Evolutionary conservation across 2,888 invertebrate genomes (phyloP).

Genomic region (Cabera pusaria): DNA sequence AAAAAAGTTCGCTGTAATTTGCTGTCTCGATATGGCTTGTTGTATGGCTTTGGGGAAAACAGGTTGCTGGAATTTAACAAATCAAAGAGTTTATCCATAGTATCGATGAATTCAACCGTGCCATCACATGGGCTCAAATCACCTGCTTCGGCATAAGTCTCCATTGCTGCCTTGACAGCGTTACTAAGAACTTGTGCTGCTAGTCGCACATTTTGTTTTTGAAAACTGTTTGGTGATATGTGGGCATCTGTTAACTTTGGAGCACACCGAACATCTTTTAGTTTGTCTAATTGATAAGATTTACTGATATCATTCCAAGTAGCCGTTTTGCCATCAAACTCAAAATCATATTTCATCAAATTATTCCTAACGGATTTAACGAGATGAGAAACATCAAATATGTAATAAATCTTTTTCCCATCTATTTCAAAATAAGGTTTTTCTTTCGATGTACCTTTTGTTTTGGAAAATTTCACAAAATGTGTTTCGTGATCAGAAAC

Average conservation of each 20-base stretch:
- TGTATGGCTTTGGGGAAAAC: too few relatives aligned
- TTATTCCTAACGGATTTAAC: conserved; percentile 2
- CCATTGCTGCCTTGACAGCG: neutral
- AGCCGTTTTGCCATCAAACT: neutral
- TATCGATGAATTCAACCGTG: too few relatives aligned
- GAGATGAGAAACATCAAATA: neutral
- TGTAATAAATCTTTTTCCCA: conserved; percentile 3
- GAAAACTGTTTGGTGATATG: neutral
- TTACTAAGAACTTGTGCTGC: conserved; percentile 1
- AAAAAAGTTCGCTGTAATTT: too few relatives aligned
- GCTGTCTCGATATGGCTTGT: too few relatives aligned
- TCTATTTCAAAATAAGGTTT: neutral
- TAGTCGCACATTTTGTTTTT: conserved; percentile 6
- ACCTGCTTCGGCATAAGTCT: too few relatives aligned
- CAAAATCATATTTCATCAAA: neutral
- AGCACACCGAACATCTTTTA: neutral
- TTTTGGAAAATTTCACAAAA: neutral
- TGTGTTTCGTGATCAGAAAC: conserved; percentile 10
- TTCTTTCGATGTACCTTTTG: conserved; percentile 1
- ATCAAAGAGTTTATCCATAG: too few relatives aligned
- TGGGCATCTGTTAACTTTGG: conserved; percentile 1
- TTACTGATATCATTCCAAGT: neutral
- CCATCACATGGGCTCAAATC: too few relatives aligned
- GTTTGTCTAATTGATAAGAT: neutral
- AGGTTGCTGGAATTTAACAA: too few relatives aligned